phyloP scores from a whole-genome alignment of 2,113 vertebrate genomes.

The Perca flavescens region DNA sequence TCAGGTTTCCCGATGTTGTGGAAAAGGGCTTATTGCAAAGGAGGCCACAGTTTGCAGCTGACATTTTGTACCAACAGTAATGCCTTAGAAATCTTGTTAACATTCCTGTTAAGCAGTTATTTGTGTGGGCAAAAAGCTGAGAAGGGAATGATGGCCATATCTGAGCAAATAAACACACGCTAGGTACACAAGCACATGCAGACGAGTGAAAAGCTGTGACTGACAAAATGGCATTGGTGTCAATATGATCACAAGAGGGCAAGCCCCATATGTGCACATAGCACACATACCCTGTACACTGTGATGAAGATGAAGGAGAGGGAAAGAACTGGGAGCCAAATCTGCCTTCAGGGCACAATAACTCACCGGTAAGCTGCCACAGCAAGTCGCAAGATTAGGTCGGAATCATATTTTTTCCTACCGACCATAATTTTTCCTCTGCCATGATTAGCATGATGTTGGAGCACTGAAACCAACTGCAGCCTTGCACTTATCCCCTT shows the following conservation, averaged over 20 bases:
- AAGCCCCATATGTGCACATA: conserved; percentile 2
- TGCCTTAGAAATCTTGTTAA: conserved; percentile 4
- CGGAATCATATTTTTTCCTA: conserved; percentile 70
- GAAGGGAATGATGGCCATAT: neutral
- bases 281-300: conserved; percentile 42
- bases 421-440: conserved; percentile 73
- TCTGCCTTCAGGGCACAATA: conserved; percentile 76
- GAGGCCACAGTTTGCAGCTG: conserved; percentile 28
- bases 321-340: conserved; percentile 68
- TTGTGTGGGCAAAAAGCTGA: neutral
- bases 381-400: conserved; percentile 76
- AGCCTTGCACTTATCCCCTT: conserved; percentile 72
- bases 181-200: neutral
- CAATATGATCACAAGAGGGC: conserved; percentile 7
- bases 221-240: neutral
- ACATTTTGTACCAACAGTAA: conserved; percentile 32
- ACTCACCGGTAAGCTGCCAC: conserved; percentile 73
- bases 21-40: neutral
- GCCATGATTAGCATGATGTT: conserved; percentile 81
- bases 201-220: conserved; percentile 17
- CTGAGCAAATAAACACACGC: neutral
- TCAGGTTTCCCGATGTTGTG: neutral
- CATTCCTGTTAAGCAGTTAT: conserved; percentile 14
- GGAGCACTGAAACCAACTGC: conserved; percentile 67
- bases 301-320: conserved; percentile 72